phyloP scores from a whole-genome alignment of 2,797 vertebrate species.

The Helarctos malayanus region DNA sequence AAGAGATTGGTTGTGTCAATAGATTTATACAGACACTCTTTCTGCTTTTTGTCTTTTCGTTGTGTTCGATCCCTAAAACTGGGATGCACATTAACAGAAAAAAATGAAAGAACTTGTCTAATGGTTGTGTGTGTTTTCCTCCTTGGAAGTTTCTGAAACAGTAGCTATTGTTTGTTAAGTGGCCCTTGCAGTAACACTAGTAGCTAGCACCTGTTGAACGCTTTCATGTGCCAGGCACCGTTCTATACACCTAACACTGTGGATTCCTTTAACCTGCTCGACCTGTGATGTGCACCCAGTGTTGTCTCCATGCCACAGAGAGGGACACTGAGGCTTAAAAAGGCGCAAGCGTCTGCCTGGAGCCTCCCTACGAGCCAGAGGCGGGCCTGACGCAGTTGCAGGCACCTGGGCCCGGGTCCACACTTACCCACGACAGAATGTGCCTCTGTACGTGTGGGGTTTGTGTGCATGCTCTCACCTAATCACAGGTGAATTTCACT shows the following conservation, averaged over 20 bases:
- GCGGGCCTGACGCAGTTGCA: neutral
- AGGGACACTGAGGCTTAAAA: neutral
- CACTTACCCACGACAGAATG: neutral
- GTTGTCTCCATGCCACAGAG: neutral
- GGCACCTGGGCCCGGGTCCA: neutral
- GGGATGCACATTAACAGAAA: neutral
- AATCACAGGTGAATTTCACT: neutral
- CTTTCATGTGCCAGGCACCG: neutral
- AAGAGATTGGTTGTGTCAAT: neutral
- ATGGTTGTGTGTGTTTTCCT: neutral
- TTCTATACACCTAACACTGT: fast-evolving
- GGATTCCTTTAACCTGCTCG: neutral
- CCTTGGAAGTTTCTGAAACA: neutral
- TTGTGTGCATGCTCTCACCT: neutral
- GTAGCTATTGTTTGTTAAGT: neutral
- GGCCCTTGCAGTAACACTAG: neutral
- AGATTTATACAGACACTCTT: neutral
- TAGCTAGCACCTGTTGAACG: neutral
- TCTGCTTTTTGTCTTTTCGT: neutral
- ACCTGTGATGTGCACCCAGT: neutral
- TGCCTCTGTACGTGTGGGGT: neutral
- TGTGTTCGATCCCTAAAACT: neutral
- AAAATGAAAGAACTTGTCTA: neutral
- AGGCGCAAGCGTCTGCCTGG: neutral
- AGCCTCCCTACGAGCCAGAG: neutral